Base-by-base conservation (phyloP, 2,888 invertebrate genomes). In the Sinodicranocentrus sp. region DNA sequence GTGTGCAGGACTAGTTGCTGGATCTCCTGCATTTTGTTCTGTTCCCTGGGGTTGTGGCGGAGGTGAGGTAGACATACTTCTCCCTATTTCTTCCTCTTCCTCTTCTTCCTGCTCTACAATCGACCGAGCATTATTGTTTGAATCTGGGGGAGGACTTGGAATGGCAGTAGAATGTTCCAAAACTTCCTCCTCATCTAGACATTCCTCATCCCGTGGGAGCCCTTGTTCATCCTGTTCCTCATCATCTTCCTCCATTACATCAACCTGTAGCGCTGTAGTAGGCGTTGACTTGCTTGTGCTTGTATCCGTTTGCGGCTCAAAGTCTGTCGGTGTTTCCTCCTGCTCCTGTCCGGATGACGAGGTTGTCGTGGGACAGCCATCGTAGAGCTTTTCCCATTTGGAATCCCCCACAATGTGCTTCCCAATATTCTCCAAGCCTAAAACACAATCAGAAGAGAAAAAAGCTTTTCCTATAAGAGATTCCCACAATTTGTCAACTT, bases 281-380 rank as follows among this genome's bases (percentile, higher is more conserved):
- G 28, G 61, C 6, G 10, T 33, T 5, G n/a, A 15, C 39, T 65
- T 39, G 17, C 19, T 33, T 54, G 13, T 39, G 10, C 13, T 76
- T 25, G 19, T 17, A 2, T 39, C 33, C 43, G 54, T n/a, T 44
- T 77, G 77, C 17, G 85, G 85, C 48, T 87, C 87, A 73, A 86
- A 87, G 65, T 87, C 87, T 1, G 59, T 8, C 19, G 63, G 2
- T 15, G 87, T 85, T 90, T 90, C 87, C 84, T 89, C 67, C 63
- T 80, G 83, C 44, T 83, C 84, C 65, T 88, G 90, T 90, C 89
- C 91, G 90, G 90, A 90, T 90, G 90, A 90, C 90, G 89, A 59
- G 2, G 19, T 23, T 8, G 59, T 25, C 90, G 86, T 90, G 90
- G 90, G 91, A 59, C 77, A 77, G 67, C 79, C 79, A 65, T 79